These are phyloP conservation scores for Zaprionus capensis DNA, from an alignment of 1,140 invertebrate genomes.

Conservation along the genomic window DNA sequence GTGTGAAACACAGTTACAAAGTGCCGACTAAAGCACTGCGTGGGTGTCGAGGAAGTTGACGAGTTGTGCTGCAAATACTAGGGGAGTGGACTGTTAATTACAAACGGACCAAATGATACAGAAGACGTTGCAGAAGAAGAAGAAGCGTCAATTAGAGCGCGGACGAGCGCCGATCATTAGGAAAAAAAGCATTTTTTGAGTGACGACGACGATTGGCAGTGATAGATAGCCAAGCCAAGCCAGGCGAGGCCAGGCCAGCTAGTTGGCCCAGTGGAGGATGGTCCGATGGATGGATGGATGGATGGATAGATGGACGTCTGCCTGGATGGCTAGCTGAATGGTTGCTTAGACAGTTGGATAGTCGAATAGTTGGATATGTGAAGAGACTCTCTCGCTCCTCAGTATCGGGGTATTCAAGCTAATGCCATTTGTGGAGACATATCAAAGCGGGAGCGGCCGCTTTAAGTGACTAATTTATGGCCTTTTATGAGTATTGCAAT, in stretches of 20 bases:
- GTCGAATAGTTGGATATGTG: conserved; percentile 1
- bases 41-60: conserved; percentile 6
- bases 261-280: conserved; percentile 1
- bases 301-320: conserved; percentile 5
- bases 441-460: conserved; percentile 66
- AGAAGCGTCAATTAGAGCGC: conserved; percentile 51
- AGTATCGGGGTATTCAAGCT: conserved; percentile 60
- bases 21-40: not conserved
- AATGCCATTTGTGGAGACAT: conserved; percentile 72
- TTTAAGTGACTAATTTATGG: conserved; percentile 82
- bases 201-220: conserved; percentile 43
- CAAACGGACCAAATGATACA: conserved; percentile 25
- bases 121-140: not conserved
- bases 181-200: conserved; percentile 40
- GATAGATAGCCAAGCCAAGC: conserved; percentile 39
- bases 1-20: conserved; percentile 9
- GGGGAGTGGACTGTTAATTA: conserved; percentile 33
- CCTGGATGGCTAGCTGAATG: not conserved
- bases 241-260: not conserved
- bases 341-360: conserved; percentile 10
- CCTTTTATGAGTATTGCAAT: conserved; percentile 71
- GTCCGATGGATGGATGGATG: conserved; percentile 7
- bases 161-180: conserved; percentile 43
- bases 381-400: not conserved
- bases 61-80: not conserved